These are phyloP conservation scores for Percopsis omiscomaycus DNA, from an alignment of 2,797 vertebrate species.

Conservation along the genomic window DNA sequence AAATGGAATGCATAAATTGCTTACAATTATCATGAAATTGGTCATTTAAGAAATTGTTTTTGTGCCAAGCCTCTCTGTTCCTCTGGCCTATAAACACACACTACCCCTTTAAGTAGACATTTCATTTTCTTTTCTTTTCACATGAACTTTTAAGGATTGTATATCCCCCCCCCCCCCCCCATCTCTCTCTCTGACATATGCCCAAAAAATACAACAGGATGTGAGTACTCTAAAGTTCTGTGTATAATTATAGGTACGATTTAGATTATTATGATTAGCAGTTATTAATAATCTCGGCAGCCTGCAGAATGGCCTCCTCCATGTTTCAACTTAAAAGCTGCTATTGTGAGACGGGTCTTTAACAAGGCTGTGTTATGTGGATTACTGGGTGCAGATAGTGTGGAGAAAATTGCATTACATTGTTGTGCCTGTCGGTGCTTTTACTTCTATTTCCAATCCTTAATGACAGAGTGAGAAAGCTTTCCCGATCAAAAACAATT, in stretches of 20 bases:
- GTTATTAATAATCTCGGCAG: constrained; percentile 55
- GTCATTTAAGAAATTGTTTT: too few relatives aligned
- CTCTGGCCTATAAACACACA: too few relatives aligned
- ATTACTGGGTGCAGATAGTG: constrained; percentile 60
- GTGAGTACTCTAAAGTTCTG: constrained; percentile 14
- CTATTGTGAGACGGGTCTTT: constrained; percentile 53
- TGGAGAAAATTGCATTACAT: constrained; percentile 57
- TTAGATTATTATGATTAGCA: constrained; percentile 39
- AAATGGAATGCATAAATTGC: too few relatives aligned
- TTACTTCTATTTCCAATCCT: constrained; percentile 63
- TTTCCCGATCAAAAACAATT: constrained; percentile 74
- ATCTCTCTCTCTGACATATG: too few relatives aligned
- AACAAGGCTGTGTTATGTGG: constrained; percentile 53
- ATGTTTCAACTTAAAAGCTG: constrained; percentile 40
- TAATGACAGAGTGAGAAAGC: constrained; percentile 72
- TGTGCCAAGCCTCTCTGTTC: too few relatives aligned
- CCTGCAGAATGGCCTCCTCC: constrained; percentile 49
- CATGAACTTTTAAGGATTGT: too few relatives aligned
- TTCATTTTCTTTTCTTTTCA: too few relatives aligned
- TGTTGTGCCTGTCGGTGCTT: constrained; percentile 73
- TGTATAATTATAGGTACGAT: neutral
- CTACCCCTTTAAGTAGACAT: too few relatives aligned
- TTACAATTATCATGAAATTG: too few relatives aligned
- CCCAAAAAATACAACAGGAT: neutral
- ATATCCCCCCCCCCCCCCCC: too few relatives aligned